phyloP scores from a whole-genome alignment of 2,797 vertebrate genomes.

The Sebastiscus tertius region DNA sequence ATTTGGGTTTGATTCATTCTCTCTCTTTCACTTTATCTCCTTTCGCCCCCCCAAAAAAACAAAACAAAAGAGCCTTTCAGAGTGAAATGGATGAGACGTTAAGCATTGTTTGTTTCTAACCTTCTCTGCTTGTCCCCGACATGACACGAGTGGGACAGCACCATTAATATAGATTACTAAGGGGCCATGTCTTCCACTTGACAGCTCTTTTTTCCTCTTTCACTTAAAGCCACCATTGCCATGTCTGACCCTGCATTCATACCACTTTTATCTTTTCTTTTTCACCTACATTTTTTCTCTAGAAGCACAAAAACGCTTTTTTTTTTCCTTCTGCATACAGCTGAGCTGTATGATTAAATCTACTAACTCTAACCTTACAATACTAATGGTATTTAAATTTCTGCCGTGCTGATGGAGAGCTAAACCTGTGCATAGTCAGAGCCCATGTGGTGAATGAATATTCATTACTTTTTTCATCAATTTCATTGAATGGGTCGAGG shows the following conservation, averaged over 20 bases:
- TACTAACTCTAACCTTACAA: constrained; percentile 54
- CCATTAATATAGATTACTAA: constrained; percentile 77
- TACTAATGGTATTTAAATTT: constrained; percentile 57
- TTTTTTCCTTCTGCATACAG: constrained; percentile 4
- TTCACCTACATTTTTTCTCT: constrained; percentile 26
- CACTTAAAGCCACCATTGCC: constrained; percentile 47
- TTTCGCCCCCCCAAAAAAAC: constrained; percentile 43
- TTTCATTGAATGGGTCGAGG: constrained; percentile 30
- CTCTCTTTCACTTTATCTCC: constrained; percentile 41
- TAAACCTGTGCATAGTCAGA: constrained; percentile 44
- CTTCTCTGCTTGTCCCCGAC: constrained; percentile 67
- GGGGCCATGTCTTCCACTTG: constrained; percentile 56
- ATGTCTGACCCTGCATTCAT: constrained; percentile 21
- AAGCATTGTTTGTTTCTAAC: constrained; percentile 74
- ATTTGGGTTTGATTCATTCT: constrained; percentile 64
- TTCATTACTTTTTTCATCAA: constrained; percentile 57
- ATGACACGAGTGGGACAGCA: constrained; percentile 61
- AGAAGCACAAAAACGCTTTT: constrained; percentile 22
- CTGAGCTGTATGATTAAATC: constrained; percentile 56
- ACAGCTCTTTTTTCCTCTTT: constrained; percentile 62
- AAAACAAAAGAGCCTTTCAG: constrained; percentile 59
- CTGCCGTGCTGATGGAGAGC: constrained; percentile 47
- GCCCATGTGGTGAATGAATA: constrained; percentile 67
- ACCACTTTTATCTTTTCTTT: constrained; percentile 6
- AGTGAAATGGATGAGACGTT: constrained; percentile 72